Evolutionary conservation across 2,113 vertebrate genomes (phyloP), one percentile per base, ranked within the genome.

Genomic region (Opisthocomus hoazin): DNA sequence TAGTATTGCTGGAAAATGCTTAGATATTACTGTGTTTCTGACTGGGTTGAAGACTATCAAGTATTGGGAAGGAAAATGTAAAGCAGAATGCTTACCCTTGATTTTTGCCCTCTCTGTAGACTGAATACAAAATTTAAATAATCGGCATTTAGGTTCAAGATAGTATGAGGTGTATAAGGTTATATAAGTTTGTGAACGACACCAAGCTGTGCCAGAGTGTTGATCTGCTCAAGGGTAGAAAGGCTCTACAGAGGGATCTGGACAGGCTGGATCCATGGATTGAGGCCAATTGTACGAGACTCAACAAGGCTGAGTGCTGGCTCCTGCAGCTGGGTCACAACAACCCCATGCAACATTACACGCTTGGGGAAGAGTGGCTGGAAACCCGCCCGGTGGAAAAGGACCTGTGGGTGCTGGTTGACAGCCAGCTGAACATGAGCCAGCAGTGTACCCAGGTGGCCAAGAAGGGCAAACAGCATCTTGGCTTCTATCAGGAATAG

Each of bases 251-350:
- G 5, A 19, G 11, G 6, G 26, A 30, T 19, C 37, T 27, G 17
- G 10, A 37, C 19, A 61, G 27, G 10, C 14, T 45, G 34, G 32
- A 57, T 27, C 0, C 0, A 8, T 32, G 15, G 12, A 7, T 3
- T 0, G 1, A 58, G 29, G 12, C 18, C 4, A 36, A 11, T 1
- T 37, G 7, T 20, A 12, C 16, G 20, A n/a, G 23, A 18, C 29
- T 27, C 30, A 17, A 23, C 14, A 66, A 66, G 20, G 29, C 21
- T 5, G 11, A 45, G 30, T 45, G 14, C 21, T 2, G 1, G 30
- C 30, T 66, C 41, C 29, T 43, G 14, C 20, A 45, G 29, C 45
- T 65, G 3, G 9, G 5, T 12, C 64, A 17, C 41, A 45, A 34
- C 10, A 17, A 66, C 21, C 41, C 41, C 41, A 66, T 11, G 30